These are phyloP conservation scores for Riparia riparia DNA, from an alignment of 2,113 vertebrate species.

Conservation along the genomic window DNA sequence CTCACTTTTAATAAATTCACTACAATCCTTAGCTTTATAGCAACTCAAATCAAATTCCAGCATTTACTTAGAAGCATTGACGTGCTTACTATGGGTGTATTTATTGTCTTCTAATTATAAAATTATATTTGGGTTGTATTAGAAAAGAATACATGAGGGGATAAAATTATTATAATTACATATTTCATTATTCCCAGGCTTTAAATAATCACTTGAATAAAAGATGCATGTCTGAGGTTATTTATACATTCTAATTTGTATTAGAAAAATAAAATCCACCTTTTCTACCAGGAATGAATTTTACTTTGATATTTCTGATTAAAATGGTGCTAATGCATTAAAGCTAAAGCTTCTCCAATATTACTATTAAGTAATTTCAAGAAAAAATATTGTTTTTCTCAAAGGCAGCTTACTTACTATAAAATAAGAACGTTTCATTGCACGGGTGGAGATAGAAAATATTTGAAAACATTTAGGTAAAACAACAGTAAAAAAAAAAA, in stretches of 20 bases:
- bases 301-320: not conserved
- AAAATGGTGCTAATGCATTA: not conserved
- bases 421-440: not conserved
- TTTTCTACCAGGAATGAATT: not conserved
- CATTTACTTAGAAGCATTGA: not conserved
- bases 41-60: not conserved
- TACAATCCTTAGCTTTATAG: not conserved
- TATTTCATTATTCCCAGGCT: not conserved
- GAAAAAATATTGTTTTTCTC: not conserved
- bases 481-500: not conserved
- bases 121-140: not conserved
- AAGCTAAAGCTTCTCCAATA: not conserved
- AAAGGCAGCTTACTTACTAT: not conserved
- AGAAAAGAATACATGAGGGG: not conserved
- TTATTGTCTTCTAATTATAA: not conserved
- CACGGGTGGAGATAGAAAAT: not conserved
- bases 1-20: not conserved
- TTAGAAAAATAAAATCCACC: not conserved
- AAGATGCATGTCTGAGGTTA: fast-evolving
- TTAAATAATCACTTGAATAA: not conserved
- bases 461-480: not conserved
- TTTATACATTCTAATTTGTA: not conserved
- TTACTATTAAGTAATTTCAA: not conserved
- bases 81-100: not conserved
- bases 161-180: not conserved